Percentiles rank a stretch among this genome's conserved stretches.
These are phyloP conservation scores for Ia io DNA, from an alignment of 2,113 vertebrate genomes.

Conservation along the genomic window DNA sequence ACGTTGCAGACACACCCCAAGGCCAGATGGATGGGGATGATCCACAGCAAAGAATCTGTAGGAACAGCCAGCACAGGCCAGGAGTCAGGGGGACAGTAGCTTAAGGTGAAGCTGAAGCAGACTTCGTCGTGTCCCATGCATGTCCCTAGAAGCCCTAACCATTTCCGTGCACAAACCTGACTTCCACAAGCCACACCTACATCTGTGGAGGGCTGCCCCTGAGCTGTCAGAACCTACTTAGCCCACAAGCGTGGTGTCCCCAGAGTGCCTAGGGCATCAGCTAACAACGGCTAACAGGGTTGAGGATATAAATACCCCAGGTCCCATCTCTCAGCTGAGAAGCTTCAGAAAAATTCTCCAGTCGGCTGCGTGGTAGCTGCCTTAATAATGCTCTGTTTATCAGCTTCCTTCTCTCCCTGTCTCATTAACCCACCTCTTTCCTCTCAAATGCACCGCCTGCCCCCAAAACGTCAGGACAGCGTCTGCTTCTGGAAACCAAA, in stretches of 20 bases:
- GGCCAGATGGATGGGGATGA: neutral
- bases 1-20: neutral
- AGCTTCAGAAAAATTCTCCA: neutral
- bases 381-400: neutral
- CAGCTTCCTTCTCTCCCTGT: neutral
- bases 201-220: neutral
- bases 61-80: neutral
- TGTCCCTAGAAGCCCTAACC: neutral
- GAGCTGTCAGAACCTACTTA: neutral
- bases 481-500: neutral
- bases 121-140: neutral
- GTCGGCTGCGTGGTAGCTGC: accelerated
- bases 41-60: neutral
- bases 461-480: neutral
- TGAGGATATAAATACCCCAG: neutral
- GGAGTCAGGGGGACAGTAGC: no score
- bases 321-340: neutral
- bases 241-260: neutral
- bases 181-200: neutral
- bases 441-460: neutral
- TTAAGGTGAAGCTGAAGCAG: neutral
- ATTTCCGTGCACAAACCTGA: neutral
- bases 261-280: neutral
- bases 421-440: neutral
- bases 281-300: no score